A percentile compares a stretch with the other conserved stretches of the same genome.
Evolutionary conservation across 2,888 invertebrate species (phyloP).

Genomic region (Drosophila mimica): DNA sequence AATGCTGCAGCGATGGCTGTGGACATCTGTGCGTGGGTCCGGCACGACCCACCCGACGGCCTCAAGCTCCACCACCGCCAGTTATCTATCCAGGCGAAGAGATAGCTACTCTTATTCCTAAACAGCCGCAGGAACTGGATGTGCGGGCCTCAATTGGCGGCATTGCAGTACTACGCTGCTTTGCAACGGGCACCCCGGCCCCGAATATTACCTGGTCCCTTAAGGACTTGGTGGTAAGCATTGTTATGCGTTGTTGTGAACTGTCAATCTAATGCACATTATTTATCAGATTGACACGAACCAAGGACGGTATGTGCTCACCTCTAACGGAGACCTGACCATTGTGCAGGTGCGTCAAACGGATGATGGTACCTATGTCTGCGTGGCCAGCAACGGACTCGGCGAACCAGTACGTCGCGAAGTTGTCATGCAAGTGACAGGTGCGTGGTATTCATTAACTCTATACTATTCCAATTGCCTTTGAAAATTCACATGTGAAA

Average conservation of each 20-base stretch:
- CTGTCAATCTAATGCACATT: neutral
- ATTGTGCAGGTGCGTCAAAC: conserved; percentile 92
- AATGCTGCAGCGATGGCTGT: conserved; percentile 94
- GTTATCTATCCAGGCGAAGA: conserved; percentile 82
- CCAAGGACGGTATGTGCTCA: conserved; percentile 89
- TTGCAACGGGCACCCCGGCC: conserved; percentile 91
- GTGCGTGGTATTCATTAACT: conserved; percentile 86
- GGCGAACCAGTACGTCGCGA: conserved; percentile 89
- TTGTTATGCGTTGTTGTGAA: conserved; percentile 37
- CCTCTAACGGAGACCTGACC: conserved; percentile 91
- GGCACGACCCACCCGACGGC: conserved; percentile 83
- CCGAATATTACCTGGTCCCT: conserved; percentile 92
- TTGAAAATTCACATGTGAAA: conserved; percentile 2
- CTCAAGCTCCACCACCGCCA: conserved; percentile 84
- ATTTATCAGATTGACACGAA: conserved; percentile 89
- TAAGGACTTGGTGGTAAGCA: conserved; percentile 89
- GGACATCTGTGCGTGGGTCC: conserved; percentile 89
- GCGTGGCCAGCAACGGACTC: conserved; percentile 92
- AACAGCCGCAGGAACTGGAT: conserved; percentile 86
- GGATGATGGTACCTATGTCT: conserved; percentile 94
- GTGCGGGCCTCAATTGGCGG: conserved; percentile 90
- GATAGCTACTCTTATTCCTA: conserved; percentile 85
- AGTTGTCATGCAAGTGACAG: conserved; percentile 90
- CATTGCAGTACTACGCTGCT: conserved; percentile 90
- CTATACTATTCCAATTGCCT: neutral